Base-by-base conservation (phyloP, 2,113 vertebrate genomes). In the Colius striatus region DNA sequence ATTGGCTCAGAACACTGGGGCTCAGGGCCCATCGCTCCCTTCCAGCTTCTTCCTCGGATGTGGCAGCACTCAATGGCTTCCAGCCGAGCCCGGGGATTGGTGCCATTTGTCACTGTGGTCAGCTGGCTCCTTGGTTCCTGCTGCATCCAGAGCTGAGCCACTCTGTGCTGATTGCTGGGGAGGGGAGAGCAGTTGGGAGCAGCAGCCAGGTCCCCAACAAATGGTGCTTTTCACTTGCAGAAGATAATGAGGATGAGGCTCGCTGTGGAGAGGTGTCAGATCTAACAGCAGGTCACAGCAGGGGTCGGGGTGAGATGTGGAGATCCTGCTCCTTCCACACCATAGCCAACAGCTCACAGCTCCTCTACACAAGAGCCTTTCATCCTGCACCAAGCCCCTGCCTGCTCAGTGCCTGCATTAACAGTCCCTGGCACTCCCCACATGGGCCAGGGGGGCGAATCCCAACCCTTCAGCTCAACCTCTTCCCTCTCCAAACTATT, bases 231-330 rank as follows among this genome's bases (percentile, higher is more conserved):
- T 94, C 90, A 78, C 73, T 86, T 21, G 55, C 23, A 43, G 72
- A 9, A 13, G 91, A 85, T 91, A 88, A 96, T 95, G 92, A 96
- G 89, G 41, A 62, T 32, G 84, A 80, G 92, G 60, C 45, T 60
- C 0, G 5, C 57, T 30, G 66, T 25, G 72, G 57, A 2, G 17
- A 96, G 88, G 93, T 96, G 95, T 97, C 88, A 96, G 83, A 84
- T 96, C 88, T 92, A 88, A 94, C 93, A 94, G 95, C 93, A 93
- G 96, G 94, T 92, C 95, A 77, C 95, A 93, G 95, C 95, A 90
- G 92, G 96, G 73, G 85, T 12, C 65, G 41, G 90, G 72, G 68
- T 0, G 6, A 86, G 55, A 75, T 29, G 76, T 32, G 63, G 48
- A 70, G 82, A 63, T 84, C 47, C 82, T 36, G 72, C 13, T 79